These are phyloP conservation scores for Cacatua alba DNA, from an alignment of 2,113 vertebrate species.

Conservation along the genomic window DNA sequence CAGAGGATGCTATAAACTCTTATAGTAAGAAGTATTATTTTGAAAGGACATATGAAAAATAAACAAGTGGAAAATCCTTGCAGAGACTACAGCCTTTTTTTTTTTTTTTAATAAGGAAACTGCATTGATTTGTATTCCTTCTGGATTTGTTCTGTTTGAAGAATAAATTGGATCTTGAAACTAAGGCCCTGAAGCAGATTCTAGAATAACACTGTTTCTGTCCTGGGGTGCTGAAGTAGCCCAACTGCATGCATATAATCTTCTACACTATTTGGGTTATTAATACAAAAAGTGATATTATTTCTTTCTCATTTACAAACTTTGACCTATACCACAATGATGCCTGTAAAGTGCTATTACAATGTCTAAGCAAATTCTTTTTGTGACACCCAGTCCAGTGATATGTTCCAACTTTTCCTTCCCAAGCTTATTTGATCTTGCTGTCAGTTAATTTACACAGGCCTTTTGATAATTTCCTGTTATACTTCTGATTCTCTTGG, in stretches of 20 bases:
- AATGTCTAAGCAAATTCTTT: too few relatives aligned
- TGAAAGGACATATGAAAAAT: not conserved
- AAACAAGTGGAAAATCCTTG: not conserved
- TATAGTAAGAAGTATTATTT: not conserved
- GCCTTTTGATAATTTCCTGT: not conserved
- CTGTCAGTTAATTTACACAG: not conserved
- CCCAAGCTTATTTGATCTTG: not conserved
- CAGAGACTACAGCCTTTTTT: not conserved
- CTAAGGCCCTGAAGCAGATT: not conserved
- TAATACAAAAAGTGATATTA: not conserved
- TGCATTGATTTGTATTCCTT: not conserved
- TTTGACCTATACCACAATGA: not conserved
- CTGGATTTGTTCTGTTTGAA: slow-evolving; percentile 1
- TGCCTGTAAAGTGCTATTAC: too few relatives aligned
- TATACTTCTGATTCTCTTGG: not conserved
- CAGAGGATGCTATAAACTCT: not conserved
- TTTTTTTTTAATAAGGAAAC: not conserved
- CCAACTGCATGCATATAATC: not conserved
- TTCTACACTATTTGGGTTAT: not conserved
- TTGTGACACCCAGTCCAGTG: too few relatives aligned
- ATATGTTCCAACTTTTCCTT: too few relatives aligned
- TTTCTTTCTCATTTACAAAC: not conserved
- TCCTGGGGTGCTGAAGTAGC: not conserved
- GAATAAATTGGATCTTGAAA: not conserved
- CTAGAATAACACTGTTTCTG: not conserved